Percentiles rank a stretch among this genome's conserved stretches.
Evolutionary conservation across 2,113 vertebrate species (phyloP).

Genomic region (Plotosus lineatus): DNA sequence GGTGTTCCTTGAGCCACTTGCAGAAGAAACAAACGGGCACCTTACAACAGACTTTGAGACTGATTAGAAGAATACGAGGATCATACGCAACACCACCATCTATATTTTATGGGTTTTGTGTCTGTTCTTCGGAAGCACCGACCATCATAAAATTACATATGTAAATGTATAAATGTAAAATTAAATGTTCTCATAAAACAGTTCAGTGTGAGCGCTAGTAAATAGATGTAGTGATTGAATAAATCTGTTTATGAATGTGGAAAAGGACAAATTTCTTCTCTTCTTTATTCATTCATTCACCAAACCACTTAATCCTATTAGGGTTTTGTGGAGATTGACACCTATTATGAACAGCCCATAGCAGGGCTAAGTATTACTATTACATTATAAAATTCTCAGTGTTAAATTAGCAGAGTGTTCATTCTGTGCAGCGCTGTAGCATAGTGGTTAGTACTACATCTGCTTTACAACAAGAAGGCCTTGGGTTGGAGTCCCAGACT

Average conservation of each 20-base stretch:
- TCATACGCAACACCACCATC: background rate
- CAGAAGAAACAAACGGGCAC: slow-evolving; percentile 75
- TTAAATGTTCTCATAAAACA: background rate
- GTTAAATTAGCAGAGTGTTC: too few species aligned
- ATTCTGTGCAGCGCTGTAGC: too few species aligned
- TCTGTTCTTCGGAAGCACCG: background rate
- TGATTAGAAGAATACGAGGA: slow-evolving; percentile 35
- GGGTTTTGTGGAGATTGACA: too few species aligned
- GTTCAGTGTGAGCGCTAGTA: background rate
- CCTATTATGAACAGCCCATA: too few species aligned
- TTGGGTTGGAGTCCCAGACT: too few species aligned
- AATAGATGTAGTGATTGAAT: background rate
- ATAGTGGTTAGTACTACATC: too few species aligned
- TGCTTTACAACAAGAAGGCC: too few species aligned
- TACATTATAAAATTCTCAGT: too few species aligned
- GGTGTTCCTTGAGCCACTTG: slow-evolving; percentile 83
- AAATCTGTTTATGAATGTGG: background rate
- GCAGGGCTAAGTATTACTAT: too few species aligned
- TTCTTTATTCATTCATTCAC: too few species aligned
- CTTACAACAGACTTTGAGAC: slow-evolving; percentile 65
- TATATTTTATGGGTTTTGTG: background rate
- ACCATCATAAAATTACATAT: background rate
- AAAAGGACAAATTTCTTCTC: background rate
- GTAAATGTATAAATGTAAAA: background rate
- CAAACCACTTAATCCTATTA: too few species aligned